Percentiles rank a stretch among this genome's conserved stretches.
Conservation (phyloP, 2,888 invertebrate genomes). For the Tipula helvola region DNA sequence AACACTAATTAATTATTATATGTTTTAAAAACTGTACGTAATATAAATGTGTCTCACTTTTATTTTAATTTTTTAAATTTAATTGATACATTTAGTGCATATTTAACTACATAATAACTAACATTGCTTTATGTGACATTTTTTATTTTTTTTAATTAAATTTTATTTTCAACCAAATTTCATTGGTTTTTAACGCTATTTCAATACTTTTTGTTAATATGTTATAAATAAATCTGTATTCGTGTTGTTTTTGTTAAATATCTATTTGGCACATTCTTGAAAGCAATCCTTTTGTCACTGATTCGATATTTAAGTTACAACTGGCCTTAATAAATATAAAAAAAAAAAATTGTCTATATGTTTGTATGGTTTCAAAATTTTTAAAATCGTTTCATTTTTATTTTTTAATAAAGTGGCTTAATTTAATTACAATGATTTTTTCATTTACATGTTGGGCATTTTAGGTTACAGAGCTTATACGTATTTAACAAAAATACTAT, state of each 20-base stretch:
- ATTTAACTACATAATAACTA: conserved; percentile 4
- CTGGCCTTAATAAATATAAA: neutral
- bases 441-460: neutral
- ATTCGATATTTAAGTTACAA: neutral
- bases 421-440: neutral
- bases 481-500: too few relatives aligned
- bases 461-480: too few relatives aligned
- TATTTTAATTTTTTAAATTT: neutral
- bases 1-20: neutral
- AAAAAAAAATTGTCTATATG: neutral
- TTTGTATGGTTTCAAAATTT: neutral
- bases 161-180: neutral
- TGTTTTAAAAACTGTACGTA: neutral
- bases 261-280: neutral
- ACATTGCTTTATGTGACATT: neutral
- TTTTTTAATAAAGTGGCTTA: neutral
- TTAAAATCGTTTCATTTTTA: neutral
- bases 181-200: neutral
- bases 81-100: neutral
- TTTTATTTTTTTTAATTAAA: neutral
- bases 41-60: neutral
- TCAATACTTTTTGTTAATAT: too few relatives aligned
- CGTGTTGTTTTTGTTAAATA: neutral
- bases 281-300: neutral
- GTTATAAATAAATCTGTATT: neutral